Conservation (phyloP, 1,140 invertebrate genomes). For the Trigoniulus corallinus region DNA sequence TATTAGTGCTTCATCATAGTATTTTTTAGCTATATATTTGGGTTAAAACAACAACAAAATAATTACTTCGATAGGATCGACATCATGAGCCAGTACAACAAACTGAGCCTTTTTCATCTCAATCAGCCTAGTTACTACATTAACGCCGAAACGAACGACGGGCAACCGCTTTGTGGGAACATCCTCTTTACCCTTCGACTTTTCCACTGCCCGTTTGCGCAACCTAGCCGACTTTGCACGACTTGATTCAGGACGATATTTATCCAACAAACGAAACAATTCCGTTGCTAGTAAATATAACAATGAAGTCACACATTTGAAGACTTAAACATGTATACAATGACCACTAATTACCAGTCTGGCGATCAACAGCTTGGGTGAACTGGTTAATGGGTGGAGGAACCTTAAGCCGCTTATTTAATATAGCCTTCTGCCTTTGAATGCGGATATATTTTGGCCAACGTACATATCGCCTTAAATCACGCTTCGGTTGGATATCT, state of each 20-base stretch:
- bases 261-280: constrained; percentile 89
- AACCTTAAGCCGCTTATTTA: constrained; percentile 91
- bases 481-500: constrained; percentile 92
- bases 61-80: constrained; percentile 92
- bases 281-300: constrained; percentile 51
- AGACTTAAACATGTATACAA: background rate
- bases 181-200: constrained; percentile 65
- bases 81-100: constrained; percentile 97
- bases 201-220: constrained; percentile 73
- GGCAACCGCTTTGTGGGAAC: constrained; percentile 77
- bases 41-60: background rate
- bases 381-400: constrained; percentile 99
- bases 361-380: constrained; percentile 76
- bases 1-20: background rate
- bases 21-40: background rate
- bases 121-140: constrained; percentile 85
- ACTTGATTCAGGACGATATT: constrained; percentile 87
- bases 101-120: constrained; percentile 98
- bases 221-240: constrained; percentile 78
- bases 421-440: constrained; percentile 87
- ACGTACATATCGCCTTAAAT: constrained; percentile 92
- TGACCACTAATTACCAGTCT: constrained; percentile 46
- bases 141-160: constrained; percentile 73
- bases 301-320: background rate
- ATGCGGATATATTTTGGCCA: constrained; percentile 99